Percentiles rank a stretch among this genome's conserved stretches.
Conservation (phyloP, 2,888 invertebrate genomes). For the Lithophane ornitopus region DNA sequence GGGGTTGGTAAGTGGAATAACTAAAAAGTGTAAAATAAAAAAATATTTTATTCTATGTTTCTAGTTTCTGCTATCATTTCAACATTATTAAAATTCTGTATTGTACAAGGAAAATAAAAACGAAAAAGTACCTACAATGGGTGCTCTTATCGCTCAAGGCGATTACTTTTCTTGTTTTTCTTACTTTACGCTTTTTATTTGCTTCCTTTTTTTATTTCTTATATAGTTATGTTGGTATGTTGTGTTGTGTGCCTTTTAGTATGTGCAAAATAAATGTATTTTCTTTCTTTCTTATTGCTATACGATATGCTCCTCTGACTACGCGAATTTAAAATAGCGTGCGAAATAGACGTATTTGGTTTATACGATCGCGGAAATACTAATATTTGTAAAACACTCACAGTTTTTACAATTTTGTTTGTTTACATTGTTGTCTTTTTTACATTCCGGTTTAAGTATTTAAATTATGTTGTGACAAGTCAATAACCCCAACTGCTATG, state of each 20-base stretch:
- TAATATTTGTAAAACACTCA: slow-evolving; percentile 16
- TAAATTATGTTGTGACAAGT: neutral
- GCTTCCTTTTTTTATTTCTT: no score
- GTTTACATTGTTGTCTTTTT: neutral
- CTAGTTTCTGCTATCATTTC: neutral
- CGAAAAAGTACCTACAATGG: neutral
- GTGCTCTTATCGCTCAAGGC: slow-evolving; percentile 17
- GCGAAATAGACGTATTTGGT: neutral
- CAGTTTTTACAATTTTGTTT: neutral
- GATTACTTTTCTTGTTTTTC: slow-evolving; percentile 1
- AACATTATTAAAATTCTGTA: neutral
- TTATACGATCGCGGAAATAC: neutral
- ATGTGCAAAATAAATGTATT: no score
- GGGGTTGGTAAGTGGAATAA: no score
- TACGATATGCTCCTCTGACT: neutral
- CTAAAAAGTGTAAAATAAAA: no score
- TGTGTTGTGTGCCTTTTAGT: no score
- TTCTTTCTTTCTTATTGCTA: slow-evolving; percentile 1
- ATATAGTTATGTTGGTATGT: no score
- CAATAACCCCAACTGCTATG: neutral
- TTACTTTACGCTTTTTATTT: no score
- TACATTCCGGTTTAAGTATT: neutral
- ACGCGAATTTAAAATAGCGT: slow-evolving; percentile 5
- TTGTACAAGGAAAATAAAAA: neutral
- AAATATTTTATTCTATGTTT: no score